Evolutionary conservation across 1,140 invertebrate species (phyloP).

Genomic region (Probaryconus sp.): DNA sequence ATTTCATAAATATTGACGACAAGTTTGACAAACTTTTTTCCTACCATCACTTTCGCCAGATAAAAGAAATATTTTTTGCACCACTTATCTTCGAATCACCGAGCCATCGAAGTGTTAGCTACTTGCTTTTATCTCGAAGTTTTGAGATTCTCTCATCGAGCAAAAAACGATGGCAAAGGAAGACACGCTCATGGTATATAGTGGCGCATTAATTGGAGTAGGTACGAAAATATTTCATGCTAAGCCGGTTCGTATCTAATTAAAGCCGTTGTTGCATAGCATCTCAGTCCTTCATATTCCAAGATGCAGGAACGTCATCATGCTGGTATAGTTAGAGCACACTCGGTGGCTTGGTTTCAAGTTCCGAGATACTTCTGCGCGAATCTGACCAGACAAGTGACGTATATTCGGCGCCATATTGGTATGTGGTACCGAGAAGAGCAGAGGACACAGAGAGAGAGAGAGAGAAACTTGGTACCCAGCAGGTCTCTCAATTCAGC

Average conservation of each 20-base stretch:
- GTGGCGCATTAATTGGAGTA: slow-evolving; percentile 52
- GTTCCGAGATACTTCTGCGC: slow-evolving; percentile 26
- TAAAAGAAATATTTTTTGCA: too few species aligned
- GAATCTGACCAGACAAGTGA: slow-evolving; percentile 11
- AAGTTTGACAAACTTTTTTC: too few species aligned
- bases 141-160: too few species aligned
- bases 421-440: slow-evolving; percentile 4
- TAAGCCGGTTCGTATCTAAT: slow-evolving; percentile 46
- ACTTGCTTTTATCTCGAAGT: too few species aligned
- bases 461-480: slow-evolving; percentile 3
- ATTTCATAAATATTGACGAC: too few species aligned
- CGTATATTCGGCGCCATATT: slow-evolving; percentile 29
- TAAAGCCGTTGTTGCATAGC: slow-evolving; percentile 28
- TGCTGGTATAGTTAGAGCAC: slow-evolving; percentile 33
- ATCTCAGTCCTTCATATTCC: slow-evolving; percentile 37
- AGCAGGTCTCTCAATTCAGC: slow-evolving; percentile 39
- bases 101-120: too few species aligned
- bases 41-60: too few species aligned
- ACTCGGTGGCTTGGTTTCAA: slow-evolving; percentile 31
- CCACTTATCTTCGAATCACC: too few species aligned
- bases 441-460: background rate
- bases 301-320: slow-evolving; percentile 41
- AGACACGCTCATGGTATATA: slow-evolving; percentile 29
- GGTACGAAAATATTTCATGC: slow-evolving; percentile 46
- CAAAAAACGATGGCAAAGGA: too few species aligned